phyloP scores from a whole-genome alignment of 64 coral and sea anemone species.

The Exaiptasia diaphana region DNA sequence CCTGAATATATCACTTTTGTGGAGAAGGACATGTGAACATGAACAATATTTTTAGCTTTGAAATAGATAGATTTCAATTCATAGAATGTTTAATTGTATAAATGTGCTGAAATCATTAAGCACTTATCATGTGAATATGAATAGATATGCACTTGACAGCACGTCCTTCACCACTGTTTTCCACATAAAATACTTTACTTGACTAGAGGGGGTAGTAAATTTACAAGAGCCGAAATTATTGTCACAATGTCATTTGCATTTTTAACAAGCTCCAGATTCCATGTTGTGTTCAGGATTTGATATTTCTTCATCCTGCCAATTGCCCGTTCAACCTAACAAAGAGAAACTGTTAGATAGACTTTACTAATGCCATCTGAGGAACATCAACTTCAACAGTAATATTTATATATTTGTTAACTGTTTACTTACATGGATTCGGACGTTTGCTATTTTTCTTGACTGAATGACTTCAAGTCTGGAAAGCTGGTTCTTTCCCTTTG shows the following conservation, averaged over 20 bases:
- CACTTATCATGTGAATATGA: too few relatives aligned
- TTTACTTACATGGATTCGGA: constrained; percentile 17
- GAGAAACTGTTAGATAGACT: neutral
- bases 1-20: constrained; percentile 3
- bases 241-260: constrained; percentile 28
- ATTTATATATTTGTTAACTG: neutral
- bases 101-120: too few relatives aligned
- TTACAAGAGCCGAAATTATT: constrained; percentile 16
- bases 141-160: too few relatives aligned
- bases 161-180: too few relatives aligned
- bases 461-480: neutral
- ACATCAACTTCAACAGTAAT: too few relatives aligned
- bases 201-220: constrained; percentile 4
- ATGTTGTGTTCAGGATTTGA: constrained; percentile 28
- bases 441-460: constrained; percentile 30
- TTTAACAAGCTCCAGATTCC: constrained; percentile 31
- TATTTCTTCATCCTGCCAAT: constrained; percentile 47
- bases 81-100: too few relatives aligned
- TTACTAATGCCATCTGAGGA: too few relatives aligned
- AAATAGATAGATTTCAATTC: too few relatives aligned
- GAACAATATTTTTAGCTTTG: too few relatives aligned
- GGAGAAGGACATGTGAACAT: neutral
- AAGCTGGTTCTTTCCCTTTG: constrained; percentile 39
- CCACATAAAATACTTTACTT: too few relatives aligned
- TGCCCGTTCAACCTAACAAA: constrained; percentile 27